phyloP scores from a whole-genome alignment of 2,888 invertebrate genomes.

The Mythimna lalbum region DNA sequence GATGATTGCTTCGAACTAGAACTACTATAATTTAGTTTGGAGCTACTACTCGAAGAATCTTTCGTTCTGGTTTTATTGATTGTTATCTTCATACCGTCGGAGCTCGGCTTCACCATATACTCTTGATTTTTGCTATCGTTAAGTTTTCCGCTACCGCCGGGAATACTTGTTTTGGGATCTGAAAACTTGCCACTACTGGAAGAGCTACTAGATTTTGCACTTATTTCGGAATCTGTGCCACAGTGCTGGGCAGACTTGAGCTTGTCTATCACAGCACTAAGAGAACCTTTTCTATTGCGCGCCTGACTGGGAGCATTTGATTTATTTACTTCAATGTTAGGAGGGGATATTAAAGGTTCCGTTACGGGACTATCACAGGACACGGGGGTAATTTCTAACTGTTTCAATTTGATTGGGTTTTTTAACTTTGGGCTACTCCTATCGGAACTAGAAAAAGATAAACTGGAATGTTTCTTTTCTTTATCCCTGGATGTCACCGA shows the following conservation, averaged over 20 bases:
- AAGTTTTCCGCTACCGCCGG: constrained; percentile 81
- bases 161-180: constrained; percentile 85
- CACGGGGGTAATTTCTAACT: constrained; percentile 91
- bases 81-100: constrained; percentile 97
- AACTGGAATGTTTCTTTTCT: constrained; percentile 89
- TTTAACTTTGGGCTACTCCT: constrained; percentile 93
- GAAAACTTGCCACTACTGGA: constrained; percentile 85
- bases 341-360: constrained; percentile 87
- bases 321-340: constrained; percentile 91
- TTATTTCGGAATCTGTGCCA: constrained; percentile 88
- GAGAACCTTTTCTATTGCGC: constrained; percentile 93
- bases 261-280: constrained; percentile 97
- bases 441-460: constrained; percentile 89
- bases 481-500: constrained; percentile 87
- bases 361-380: constrained; percentile 87
- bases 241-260: constrained; percentile 94
- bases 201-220: constrained; percentile 85
- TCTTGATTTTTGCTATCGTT: constrained; percentile 93
- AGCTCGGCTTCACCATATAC: constrained; percentile 97
- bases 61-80: constrained; percentile 96
- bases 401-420: constrained; percentile 93
- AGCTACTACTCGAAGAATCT: constrained; percentile 90
- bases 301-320: constrained; percentile 91
- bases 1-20: constrained; percentile 88
- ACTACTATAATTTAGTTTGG: constrained; percentile 84